A percentile compares a stretch with the other conserved stretches of the same genome.
Conservation (phyloP, 2,888 invertebrate genomes). For the Sceliomorpha sp. region DNA sequence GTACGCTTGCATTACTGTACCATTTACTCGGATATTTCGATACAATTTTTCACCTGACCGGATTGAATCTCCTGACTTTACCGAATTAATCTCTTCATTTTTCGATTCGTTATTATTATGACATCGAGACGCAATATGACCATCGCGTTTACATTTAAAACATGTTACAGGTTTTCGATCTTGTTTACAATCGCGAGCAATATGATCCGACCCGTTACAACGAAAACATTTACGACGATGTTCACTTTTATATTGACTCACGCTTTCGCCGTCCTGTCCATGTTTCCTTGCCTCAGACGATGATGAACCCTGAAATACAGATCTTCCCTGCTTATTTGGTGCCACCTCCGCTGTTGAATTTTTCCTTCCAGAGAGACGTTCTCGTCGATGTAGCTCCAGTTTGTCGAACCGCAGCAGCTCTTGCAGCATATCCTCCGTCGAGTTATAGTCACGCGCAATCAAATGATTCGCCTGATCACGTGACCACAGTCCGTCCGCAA, state of each 20-base stretch:
- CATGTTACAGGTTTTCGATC: constrained; percentile 7
- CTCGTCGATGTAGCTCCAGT: constrained; percentile 6
- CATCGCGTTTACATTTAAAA: constrained; percentile 10
- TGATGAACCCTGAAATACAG: too few species aligned
- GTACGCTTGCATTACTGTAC: background rate
- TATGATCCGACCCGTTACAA: too few species aligned
- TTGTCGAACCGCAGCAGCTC: constrained; percentile 21
- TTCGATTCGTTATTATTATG: background rate
- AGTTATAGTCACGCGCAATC: constrained; percentile 11
- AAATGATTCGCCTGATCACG: constrained; percentile 17
- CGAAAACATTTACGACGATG: too few species aligned
- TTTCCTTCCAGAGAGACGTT: background rate
- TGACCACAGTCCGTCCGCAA: constrained; percentile 38
- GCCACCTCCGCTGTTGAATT: background rate
- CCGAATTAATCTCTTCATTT: constrained; percentile 1
- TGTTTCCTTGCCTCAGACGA: too few species aligned
- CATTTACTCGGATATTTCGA: constrained; percentile 5
- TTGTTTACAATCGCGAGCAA: constrained; percentile 2
- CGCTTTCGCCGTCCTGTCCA: background rate
- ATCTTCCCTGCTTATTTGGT: background rate
- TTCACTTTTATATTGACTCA: too few species aligned
- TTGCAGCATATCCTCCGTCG: constrained; percentile 28
- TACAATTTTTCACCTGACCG: constrained; percentile 16
- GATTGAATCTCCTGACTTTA: too few species aligned
- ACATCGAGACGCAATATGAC: constrained; percentile 18